A percentile compares a stretch with the other conserved stretches of the same genome.
These are phyloP conservation scores for Hypsopygia costalis DNA, from an alignment of 2,888 invertebrate genomes.

Conservation along the genomic window DNA sequence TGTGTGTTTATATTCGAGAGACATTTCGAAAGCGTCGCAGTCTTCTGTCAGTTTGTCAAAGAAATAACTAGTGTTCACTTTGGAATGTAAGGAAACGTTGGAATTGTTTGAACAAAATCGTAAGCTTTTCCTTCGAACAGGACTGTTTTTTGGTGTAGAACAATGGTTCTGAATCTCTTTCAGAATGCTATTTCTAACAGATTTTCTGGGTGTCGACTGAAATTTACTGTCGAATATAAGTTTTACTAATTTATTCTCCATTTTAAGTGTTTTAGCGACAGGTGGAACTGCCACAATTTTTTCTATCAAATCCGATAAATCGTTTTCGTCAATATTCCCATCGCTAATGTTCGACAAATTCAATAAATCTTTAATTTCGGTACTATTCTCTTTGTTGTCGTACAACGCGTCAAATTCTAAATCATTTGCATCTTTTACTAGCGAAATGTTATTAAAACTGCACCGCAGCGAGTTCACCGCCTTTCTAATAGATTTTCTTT, in stretches of 20 bases:
- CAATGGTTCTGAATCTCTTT: constrained; percentile 45
- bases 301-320: constrained; percentile 62
- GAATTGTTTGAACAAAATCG: constrained; percentile 30
- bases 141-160: constrained; percentile 62
- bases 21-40: constrained; percentile 82
- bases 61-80: constrained; percentile 73
- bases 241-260: constrained; percentile 54
- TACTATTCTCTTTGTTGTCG: constrained; percentile 28
- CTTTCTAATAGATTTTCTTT: constrained; percentile 38
- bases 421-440: constrained; percentile 14
- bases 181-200: constrained; percentile 33
- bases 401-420: constrained; percentile 16
- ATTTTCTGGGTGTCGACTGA: constrained; percentile 42
- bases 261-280: constrained; percentile 43
- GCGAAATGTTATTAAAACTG: constrained; percentile 46
- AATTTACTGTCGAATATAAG: constrained; percentile 48
- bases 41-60: constrained; percentile 70
- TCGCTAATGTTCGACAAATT: constrained; percentile 43
- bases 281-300: constrained; percentile 51
- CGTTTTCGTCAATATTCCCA: constrained; percentile 38
- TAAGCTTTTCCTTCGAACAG: constrained; percentile 28
- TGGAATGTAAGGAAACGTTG: constrained; percentile 31
- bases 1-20: constrained; percentile 65
- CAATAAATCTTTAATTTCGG: constrained; percentile 29
- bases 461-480: constrained; percentile 30